Percentiles rank a stretch among this genome's conserved stretches.
Evolutionary conservation across 2,797 vertebrate genomes (phyloP).

Genomic region (Dipus sagitta): DNA sequence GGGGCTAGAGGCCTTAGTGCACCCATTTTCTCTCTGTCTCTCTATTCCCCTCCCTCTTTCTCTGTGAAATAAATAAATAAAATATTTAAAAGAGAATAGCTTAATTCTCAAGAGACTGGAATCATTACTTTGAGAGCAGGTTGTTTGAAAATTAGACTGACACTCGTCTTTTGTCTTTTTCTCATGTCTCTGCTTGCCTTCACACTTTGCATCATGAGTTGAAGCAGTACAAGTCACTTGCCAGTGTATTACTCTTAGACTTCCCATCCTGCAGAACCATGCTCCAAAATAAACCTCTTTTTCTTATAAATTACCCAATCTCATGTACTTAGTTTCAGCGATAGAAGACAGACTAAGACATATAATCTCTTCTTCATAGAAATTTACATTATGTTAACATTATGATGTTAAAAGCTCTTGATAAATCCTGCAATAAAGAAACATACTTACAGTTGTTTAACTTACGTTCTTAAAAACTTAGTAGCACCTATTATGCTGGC

Average conservation of each 20-base stretch:
- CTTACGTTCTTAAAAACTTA: constrained; percentile 40
- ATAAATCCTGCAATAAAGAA: constrained; percentile 39
- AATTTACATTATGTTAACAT: neutral
- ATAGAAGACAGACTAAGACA: neutral
- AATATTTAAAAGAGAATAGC: no score
- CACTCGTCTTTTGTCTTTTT: neutral
- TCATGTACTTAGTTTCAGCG: neutral
- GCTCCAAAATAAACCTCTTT: neutral
- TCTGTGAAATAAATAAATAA: no score
- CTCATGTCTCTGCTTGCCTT: neutral
- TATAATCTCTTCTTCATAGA: neutral
- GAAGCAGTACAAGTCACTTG: neutral
- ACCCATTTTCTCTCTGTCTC: no score
- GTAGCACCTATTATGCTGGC: neutral
- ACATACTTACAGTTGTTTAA: constrained; percentile 34
- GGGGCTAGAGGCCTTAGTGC: no score
- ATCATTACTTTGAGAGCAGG: neutral
- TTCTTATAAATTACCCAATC: neutral
- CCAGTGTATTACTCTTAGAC: neutral
- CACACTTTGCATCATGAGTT: neutral
- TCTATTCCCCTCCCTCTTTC: no score
- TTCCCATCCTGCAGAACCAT: neutral
- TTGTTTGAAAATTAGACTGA: neutral
- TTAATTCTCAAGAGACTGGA: neutral
- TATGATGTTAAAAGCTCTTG: constrained; percentile 28